Percentiles rank a stretch among this genome's conserved stretches.
Evolutionary conservation across 2,888 invertebrate species (phyloP).

Genomic region (Acleris literana): DNA sequence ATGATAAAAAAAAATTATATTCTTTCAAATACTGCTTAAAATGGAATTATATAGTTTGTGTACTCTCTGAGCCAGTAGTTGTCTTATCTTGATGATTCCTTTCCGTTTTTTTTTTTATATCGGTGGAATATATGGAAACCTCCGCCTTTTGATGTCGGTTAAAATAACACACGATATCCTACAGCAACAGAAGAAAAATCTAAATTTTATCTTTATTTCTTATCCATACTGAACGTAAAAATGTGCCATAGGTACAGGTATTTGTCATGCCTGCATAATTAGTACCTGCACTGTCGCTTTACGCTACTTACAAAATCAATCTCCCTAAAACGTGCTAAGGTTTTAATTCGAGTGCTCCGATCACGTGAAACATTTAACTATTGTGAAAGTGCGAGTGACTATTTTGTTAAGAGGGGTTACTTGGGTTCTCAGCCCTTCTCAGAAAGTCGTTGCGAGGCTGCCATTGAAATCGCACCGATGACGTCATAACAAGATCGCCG

Average conservation of each 20-base stretch:
- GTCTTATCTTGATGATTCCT: too few species aligned
- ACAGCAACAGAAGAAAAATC: too few species aligned
- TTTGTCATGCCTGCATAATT: constrained; percentile 22
- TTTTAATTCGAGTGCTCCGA: constrained; percentile 9
- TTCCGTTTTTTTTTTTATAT: too few species aligned
- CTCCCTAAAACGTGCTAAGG: neutral
- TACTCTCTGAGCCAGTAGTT: too few species aligned
- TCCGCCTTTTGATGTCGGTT: too few species aligned
- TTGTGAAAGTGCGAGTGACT: constrained; percentile 23
- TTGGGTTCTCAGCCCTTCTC: constrained; percentile 30
- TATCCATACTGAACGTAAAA: neutral
- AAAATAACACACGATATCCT: too few species aligned
- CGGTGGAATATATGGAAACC: too few species aligned
- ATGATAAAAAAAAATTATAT: too few species aligned
- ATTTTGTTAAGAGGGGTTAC: constrained; percentile 31
- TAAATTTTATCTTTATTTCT: too few species aligned
- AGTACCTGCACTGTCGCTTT: constrained; percentile 25
- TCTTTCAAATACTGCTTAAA: too few species aligned
- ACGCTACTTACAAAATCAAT: constrained; percentile 3
- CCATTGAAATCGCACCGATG: constrained; percentile 28
- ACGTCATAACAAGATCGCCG: constrained; percentile 22
- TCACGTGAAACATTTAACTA: neutral
- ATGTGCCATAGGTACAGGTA: neutral
- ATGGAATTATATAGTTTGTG: too few species aligned
- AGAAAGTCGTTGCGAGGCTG: constrained; percentile 28